These are phyloP conservation scores for Latrodectus elegans DNA, from an alignment of 2,888 invertebrate genomes.

Conservation along the genomic window DNA sequence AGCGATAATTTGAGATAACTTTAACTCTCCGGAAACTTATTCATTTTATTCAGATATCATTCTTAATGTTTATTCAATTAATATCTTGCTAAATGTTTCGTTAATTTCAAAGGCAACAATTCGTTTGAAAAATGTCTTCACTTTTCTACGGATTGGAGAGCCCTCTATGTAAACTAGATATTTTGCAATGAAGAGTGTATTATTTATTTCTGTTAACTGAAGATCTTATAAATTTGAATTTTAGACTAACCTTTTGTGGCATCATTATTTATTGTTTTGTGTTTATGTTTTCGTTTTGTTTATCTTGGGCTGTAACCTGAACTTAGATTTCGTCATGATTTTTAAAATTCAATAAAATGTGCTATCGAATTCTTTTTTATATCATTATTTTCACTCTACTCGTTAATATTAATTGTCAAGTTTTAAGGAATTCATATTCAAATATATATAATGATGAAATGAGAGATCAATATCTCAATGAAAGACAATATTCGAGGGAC, in stretches of 20 bases:
- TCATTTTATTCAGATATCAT: too few species aligned
- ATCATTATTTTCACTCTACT: not conserved
- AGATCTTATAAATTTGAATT: too few species aligned
- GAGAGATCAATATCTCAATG: constrained; percentile 37
- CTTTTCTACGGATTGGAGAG: too few species aligned
- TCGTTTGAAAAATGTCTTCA: too few species aligned
- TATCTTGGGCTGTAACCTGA: not conserved
- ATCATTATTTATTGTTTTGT: not conserved
- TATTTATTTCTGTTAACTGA: too few species aligned
- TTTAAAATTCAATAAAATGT: not conserved
- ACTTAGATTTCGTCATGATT: not conserved
- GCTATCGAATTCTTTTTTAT: not conserved
- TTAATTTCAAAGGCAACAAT: too few species aligned
- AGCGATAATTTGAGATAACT: too few species aligned
- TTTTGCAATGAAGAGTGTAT: too few species aligned
- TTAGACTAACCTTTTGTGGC: not conserved
- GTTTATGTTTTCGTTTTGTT: not conserved
- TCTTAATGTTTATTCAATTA: too few species aligned
- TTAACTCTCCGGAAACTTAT: too few species aligned
- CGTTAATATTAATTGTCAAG: constrained; percentile 21
- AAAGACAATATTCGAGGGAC: constrained; percentile 34
- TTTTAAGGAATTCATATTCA: constrained; percentile 36
- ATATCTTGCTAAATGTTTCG: too few species aligned
- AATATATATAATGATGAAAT: constrained; percentile 17
- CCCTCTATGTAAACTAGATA: too few species aligned